Evolutionary conservation across 2,797 vertebrate species (phyloP), one percentile per base, ranked within the genome.

Genomic region (Sylvilagus floridanus): DNA sequence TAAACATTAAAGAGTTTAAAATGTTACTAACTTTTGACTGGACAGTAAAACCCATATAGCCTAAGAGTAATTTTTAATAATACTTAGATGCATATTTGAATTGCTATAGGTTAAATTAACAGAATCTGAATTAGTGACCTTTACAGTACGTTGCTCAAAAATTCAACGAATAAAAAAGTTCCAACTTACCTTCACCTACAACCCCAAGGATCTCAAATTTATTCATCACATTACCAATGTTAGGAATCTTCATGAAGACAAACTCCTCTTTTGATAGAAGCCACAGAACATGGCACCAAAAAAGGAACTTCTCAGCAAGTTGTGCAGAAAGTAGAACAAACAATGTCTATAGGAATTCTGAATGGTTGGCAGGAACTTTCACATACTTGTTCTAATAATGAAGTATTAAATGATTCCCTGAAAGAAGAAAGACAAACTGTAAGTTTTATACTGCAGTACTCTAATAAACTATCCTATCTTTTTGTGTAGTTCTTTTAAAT

Each of bases 201-300:
- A 99, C 99, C 98, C 99, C 99, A 99, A 99, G 99, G 99, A 99
- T 99, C 99, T 99, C 99, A 99, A 99, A 99, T 99, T 99, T 99
- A 99, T 99, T 99, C 99, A 99, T 99, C 98, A 99, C 99, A 99
- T 99, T 99, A 99, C 99, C 99, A 98, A 99, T 99, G 98, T 99
- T 99, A 98, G 98, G 99, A 99, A 99, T 99, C 99, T 99, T 99
- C 99, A 99, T 99, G 98, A 99, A 99, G 99, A 99, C 99, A 98
- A 99, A 99, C 97, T 98, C 98, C 97, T 96, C 84, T 98, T 97
- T 98, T 93, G 82, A 96, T 97, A 97, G 97, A 97, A 98, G 97
- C 98, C 98, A 98, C 97, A 98, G 96, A 98, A 97, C 98, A 99
- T 98, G 98, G 99, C 98, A 98, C 97, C 97, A 96, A 32, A 75